These are phyloP conservation scores for Meles meles DNA, from an alignment of 2,113 vertebrate genomes.

Conservation along the genomic window DNA sequence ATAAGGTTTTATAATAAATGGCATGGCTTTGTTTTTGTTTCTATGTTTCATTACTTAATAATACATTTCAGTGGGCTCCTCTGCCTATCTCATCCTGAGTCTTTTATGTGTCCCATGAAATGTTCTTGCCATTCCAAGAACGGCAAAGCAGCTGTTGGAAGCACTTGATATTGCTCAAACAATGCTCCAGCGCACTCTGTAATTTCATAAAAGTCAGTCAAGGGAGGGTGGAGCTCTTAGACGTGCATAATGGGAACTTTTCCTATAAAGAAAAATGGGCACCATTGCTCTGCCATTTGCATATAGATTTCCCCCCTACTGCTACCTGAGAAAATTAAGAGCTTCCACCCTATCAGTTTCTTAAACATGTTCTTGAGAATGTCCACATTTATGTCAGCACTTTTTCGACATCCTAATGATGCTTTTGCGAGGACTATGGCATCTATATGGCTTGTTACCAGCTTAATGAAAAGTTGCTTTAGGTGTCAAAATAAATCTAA, in stretches of 20 bases:
- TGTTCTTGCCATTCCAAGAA: slow-evolving; percentile 32
- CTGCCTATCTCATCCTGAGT: not conserved
- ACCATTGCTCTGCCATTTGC: slow-evolving; percentile 57
- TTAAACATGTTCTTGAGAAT: slow-evolving; percentile 69
- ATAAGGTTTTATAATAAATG: slow-evolving; percentile 14
- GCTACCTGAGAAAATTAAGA: slow-evolving; percentile 71
- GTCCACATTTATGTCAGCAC: slow-evolving; percentile 73
- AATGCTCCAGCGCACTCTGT: not conserved
- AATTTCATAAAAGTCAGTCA: slow-evolving; percentile 47
- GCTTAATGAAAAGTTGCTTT: slow-evolving; percentile 78
- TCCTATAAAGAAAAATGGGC: slow-evolving; percentile 54
- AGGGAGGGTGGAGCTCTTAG: slow-evolving; percentile 36
- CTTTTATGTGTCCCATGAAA: slow-evolving; percentile 51
- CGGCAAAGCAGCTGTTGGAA: slow-evolving; percentile 17
- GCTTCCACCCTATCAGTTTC: slow-evolving; percentile 62
- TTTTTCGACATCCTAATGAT: slow-evolving; percentile 69
- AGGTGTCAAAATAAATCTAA: slow-evolving; percentile 79
- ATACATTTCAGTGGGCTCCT: slow-evolving; percentile 28
- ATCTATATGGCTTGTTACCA: slow-evolving; percentile 77
- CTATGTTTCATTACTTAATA: slow-evolving; percentile 51
- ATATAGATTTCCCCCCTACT: slow-evolving; percentile 50
- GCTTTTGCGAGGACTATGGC: slow-evolving; percentile 59
- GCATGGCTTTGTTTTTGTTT: slow-evolving; percentile 44
- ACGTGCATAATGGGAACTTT: slow-evolving; percentile 26
- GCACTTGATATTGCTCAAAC: slow-evolving; percentile 15